Base-by-base conservation (phyloP, 2,797 vertebrate species). In the Vultur gryphus region DNA sequence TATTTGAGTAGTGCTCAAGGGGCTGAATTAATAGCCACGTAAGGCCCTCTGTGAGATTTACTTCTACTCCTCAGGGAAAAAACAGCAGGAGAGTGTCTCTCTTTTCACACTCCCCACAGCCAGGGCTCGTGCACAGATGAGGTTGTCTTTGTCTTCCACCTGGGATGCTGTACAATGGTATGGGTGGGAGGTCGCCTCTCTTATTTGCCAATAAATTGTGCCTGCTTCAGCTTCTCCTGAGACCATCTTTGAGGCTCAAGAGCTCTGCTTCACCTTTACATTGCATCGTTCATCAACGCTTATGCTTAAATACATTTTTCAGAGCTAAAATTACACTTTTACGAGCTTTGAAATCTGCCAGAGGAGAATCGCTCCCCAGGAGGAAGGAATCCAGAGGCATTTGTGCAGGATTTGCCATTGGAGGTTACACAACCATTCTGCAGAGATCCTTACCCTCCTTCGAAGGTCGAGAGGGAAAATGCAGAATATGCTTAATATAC, bases 241-340 rank as follows among this genome's bases (percentile, higher is more conserved):
- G 70, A 65, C 28, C 8, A 7, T 24, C 39, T 95, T 89, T 87
- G 90, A 95, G 46, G 57, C 39, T 93, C 84, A 88, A 73, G 81
- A 96, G 84, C 72, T 90, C 95, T 95, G 62, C 96, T 97, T 97
- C 91, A 64, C 61, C 87, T 93, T 96, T 95, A 87, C 13, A 5
- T 80, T 90, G 54, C 73, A 84, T 91, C 29, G 12, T 90, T 92
- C 58, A 94, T 93, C 95, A 97, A 62, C 7, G 19, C 31, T 96
- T 90, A 70, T 43, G 48, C 81, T 93, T 80, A 84, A 79, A 93
- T 90, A 95, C 54, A 59, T 69, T 88, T 96, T 94, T 95, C 41
- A 69, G 67, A 89, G 78, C 20, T 90, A 84, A 96, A 95, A 91
- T 90, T 54, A 62, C n/a, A 13, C 31, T 66, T 89, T 87, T n/a